Evolutionary conservation across 2,888 invertebrate genomes (phyloP), one percentile per base, ranked within the genome.

Genomic region (Polylopha cassiicola): DNA sequence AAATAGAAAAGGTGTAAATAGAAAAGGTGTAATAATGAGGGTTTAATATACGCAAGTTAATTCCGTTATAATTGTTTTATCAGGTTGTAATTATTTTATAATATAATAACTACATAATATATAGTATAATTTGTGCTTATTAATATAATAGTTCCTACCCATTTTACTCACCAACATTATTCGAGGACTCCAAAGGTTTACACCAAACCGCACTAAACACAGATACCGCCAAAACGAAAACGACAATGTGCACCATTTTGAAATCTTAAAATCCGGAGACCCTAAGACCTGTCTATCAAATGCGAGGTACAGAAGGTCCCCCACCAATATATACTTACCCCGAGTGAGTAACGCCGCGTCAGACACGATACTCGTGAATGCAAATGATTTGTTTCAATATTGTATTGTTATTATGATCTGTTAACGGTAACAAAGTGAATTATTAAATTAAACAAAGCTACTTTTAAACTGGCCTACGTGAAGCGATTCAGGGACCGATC

Each of bases 161-260:
- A 13, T 37, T 14, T 9, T 14, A 34, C 55, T 50, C 42, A 72
- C 72, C 64, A 3, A 30, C 13, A 43, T 38, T 53, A 18, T 44
- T 48, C 26, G 46, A 37, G 5, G 51, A 37, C 24, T 61, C 62
- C 43, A 73, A 31, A 2, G 78, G 73, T 17, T 61, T 55, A 29
- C 68, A 51, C 21, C 42, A 43, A 16, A 60, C 69, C 1, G 39
- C 51, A 45, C 59, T 52, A 2, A 58, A 33, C 21, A 60, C 32
- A 11, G 50, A 42, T 3, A 57, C 42, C 4, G 65, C 36, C n/a
- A 74, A 15, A 6, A 73, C 7, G 4, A 36, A 0, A n/a, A n/a
- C n/a, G 11, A 66, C 3, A n/a, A 50, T 34, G 1, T 30, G 30
- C 11, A 37, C 23, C 48, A 50, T 55, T 42, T 44, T 47, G 7